phyloP scores from a whole-genome alignment of 2,797 vertebrate species.

The Paguma larvata region DNA sequence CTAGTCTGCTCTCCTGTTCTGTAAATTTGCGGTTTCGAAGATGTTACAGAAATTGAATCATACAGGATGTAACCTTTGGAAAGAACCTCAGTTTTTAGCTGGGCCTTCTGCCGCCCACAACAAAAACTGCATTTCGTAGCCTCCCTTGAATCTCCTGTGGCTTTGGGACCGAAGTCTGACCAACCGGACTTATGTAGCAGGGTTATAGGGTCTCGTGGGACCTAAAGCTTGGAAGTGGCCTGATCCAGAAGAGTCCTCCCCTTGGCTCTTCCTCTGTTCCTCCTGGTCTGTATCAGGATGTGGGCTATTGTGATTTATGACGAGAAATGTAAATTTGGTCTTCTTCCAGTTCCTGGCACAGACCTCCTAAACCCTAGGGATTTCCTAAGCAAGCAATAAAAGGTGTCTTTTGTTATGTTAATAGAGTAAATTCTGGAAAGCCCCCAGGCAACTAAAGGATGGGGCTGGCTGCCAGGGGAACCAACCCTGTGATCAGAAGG shows the following conservation, averaged over 20 bases:
- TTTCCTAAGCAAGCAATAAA: background rate
- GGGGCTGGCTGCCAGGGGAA: background rate
- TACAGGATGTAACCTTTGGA: background rate
- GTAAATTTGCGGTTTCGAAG: background rate
- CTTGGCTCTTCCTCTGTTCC: background rate
- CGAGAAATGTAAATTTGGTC: background rate
- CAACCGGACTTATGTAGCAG: background rate
- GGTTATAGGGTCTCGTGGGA: background rate
- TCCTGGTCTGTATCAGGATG: background rate
- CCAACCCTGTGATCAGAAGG: background rate
- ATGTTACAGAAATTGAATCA: conserved; percentile 3
- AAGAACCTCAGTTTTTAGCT: conserved; percentile 12
- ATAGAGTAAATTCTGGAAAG: background rate
- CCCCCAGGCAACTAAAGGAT: background rate
- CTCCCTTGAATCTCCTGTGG: background rate
- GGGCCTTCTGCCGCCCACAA: background rate
- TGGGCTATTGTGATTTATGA: background rate
- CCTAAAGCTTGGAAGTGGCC: background rate
- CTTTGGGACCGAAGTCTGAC: background rate
- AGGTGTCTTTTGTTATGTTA: background rate
- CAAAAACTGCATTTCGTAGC: background rate
- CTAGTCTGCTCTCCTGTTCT: background rate
- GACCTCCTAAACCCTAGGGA: background rate
- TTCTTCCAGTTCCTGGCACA: background rate
- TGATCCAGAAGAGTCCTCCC: background rate